These are phyloP conservation scores for Brachyhypopomus gauderio DNA, from an alignment of 2,113 vertebrate species.

Conservation along the genomic window DNA sequence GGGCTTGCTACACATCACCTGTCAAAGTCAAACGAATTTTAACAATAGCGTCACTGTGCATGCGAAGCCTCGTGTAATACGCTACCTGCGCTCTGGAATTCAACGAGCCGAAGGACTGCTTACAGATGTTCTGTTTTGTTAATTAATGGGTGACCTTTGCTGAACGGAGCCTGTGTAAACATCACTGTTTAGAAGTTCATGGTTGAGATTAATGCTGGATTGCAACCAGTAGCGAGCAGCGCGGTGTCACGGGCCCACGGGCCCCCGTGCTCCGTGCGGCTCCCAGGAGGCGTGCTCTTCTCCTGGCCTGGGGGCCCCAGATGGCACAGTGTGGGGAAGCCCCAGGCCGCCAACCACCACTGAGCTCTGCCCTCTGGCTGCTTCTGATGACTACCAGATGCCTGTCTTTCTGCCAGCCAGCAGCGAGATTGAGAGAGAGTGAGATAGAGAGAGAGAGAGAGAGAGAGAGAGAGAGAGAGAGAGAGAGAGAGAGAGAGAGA, in stretches of 20 bases:
- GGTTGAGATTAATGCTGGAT: constrained; percentile 25
- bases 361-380: constrained; percentile 58
- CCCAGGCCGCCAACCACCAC: constrained; percentile 31
- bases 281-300: constrained; percentile 49
- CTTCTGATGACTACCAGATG: constrained; percentile 54
- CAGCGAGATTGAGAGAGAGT: constrained; percentile 5
- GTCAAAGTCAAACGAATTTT: constrained; percentile 1
- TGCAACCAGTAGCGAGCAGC: constrained; percentile 14
- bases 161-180: constrained; percentile 18
- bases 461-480: constrained; percentile 15
- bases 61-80: neutral
- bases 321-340: constrained; percentile 52
- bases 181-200: constrained; percentile 29
- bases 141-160: constrained; percentile 41
- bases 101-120: neutral
- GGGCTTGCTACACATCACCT: neutral
- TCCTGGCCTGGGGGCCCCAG: constrained; percentile 47
- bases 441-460: constrained; percentile 5
- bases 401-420: constrained; percentile 47
- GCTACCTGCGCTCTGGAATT: neutral
- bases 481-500: constrained; percentile 15
- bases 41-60: neutral
- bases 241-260: constrained; percentile 26
- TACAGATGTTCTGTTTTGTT: neutral
- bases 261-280: neutral